Percentiles rank a stretch among this genome's conserved stretches.
Conservation (phyloP, 2,888 invertebrate genomes). For the Amphipoea oculea region DNA sequence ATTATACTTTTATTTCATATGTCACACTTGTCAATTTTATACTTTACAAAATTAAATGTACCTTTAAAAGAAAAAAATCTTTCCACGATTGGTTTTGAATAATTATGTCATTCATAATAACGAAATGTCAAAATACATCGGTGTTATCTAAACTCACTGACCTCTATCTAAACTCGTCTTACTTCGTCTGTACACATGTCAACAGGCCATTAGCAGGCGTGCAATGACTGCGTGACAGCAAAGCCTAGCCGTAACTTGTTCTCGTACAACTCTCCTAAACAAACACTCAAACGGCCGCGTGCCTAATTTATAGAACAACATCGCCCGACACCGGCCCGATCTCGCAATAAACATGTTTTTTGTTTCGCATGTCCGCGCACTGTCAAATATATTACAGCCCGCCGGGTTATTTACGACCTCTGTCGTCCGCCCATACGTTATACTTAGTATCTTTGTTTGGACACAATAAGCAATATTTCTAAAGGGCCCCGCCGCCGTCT, state of each 20-base stretch:
- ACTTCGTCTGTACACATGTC: slow-evolving; percentile 60
- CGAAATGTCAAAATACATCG: slow-evolving; percentile 30
- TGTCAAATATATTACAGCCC: slow-evolving; percentile 91
- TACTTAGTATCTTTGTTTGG: slow-evolving; percentile 91
- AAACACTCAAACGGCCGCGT: slow-evolving; percentile 81
- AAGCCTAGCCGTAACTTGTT: slow-evolving; percentile 67
- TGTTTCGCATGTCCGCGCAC: slow-evolving; percentile 90
- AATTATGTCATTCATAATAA: not conserved
- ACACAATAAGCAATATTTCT: slow-evolving; percentile 91
- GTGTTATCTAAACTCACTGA: slow-evolving; percentile 19
- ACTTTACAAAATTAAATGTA: not conserved
- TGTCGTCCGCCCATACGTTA: slow-evolving; percentile 91
- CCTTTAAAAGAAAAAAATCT: not conserved
- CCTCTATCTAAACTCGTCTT: slow-evolving; percentile 14
- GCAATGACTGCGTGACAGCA: slow-evolving; percentile 59
- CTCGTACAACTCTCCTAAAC: slow-evolving; percentile 75
- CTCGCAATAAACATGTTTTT: slow-evolving; percentile 90
- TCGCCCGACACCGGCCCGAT: slow-evolving; percentile 74
- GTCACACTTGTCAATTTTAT: not conserved
- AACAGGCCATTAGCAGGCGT: slow-evolving; percentile 65
- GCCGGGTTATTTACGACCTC: slow-evolving; percentile 90
- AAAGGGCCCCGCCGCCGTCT: slow-evolving; percentile 88
- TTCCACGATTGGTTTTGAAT: not conserved
- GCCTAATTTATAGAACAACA: slow-evolving; percentile 83
- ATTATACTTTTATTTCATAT: slow-evolving; percentile 6